These are phyloP conservation scores for Callopanchax toddi DNA, from an alignment of 2,113 vertebrate genomes.

Conservation along the genomic window DNA sequence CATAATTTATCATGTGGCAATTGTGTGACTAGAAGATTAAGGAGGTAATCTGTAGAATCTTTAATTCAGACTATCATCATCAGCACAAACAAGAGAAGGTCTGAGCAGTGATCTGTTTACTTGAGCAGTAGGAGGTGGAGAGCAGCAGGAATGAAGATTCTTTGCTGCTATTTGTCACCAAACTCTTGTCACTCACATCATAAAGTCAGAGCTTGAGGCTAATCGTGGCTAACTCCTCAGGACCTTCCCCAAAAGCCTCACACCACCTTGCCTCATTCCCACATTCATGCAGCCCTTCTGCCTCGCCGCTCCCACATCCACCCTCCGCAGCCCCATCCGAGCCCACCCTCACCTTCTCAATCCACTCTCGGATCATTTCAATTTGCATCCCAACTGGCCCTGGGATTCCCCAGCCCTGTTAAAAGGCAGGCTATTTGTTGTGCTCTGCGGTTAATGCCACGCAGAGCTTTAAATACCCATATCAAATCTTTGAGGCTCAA, in stretches of 20 bases:
- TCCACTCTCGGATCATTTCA: conserved; percentile 82
- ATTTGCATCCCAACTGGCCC: conserved; percentile 83
- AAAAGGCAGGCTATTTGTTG: conserved; percentile 86
- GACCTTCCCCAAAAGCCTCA: conserved; percentile 50
- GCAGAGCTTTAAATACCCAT: conserved; percentile 87
- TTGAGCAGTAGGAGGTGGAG: background rate
- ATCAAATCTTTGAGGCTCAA: conserved; percentile 86
- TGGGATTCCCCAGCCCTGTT: conserved; percentile 79
- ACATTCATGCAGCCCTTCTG: conserved; percentile 42
- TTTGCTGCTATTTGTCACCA: conserved; percentile 29
- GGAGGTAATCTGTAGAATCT: conserved; percentile 6
- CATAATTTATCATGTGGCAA: conserved; percentile 11
- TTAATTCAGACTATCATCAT: too few species aligned
- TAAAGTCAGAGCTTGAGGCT: conserved; percentile 55
- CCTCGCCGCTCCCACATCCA: conserved; percentile 47
- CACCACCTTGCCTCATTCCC: conserved; percentile 50
- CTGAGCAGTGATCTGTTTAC: conserved; percentile 39
- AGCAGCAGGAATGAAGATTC: background rate
- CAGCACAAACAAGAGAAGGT: conserved; percentile 41
- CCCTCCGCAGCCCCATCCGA: conserved; percentile 57
- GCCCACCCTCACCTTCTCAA: conserved; percentile 79
- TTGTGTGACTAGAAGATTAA: conserved; percentile 10
- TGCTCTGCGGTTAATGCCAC: conserved; percentile 83
- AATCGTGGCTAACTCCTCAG: conserved; percentile 61
- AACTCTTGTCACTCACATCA: conserved; percentile 59